Conservation (phyloP, 2,797 vertebrate species). For the Sebastes itinus region DNA sequence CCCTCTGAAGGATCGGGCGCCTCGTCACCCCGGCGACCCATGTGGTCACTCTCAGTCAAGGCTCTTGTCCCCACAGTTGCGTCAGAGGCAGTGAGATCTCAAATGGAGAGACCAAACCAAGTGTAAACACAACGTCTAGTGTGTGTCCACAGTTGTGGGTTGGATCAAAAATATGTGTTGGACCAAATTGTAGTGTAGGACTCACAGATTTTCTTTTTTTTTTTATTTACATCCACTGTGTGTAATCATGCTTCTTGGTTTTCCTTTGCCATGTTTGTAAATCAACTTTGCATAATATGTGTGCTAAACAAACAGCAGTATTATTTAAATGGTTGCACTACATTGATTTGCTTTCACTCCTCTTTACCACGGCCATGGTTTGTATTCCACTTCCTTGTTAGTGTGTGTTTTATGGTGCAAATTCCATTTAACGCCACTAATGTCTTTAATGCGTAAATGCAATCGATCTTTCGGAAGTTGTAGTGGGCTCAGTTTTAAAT, state of each 20-base stretch:
- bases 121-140: background rate
- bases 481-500: too few relatives aligned
- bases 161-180: background rate
- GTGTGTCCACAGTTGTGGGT: background rate
- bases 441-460: too few relatives aligned
- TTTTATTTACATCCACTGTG: too few relatives aligned
- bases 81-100: accelerated
- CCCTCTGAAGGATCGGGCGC: background rate
- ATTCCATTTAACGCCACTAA: accelerated
- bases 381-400: background rate
- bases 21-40: too few relatives aligned
- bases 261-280: background rate
- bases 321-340: background rate
- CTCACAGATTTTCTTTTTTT: too few relatives aligned
- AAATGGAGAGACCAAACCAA: background rate
- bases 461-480: too few relatives aligned
- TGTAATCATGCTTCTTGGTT: background rate
- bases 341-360: background rate
- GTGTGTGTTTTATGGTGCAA: background rate
- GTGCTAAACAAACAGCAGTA: background rate
- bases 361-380: background rate
- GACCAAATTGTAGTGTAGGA: background rate
- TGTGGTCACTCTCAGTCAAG: background rate
- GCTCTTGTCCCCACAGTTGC: background rate
- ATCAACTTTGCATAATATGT: background rate